These are phyloP conservation scores for Epinephelus fuscoguttatus DNA, from an alignment of 2,113 vertebrate species.

Conservation along the genomic window DNA sequence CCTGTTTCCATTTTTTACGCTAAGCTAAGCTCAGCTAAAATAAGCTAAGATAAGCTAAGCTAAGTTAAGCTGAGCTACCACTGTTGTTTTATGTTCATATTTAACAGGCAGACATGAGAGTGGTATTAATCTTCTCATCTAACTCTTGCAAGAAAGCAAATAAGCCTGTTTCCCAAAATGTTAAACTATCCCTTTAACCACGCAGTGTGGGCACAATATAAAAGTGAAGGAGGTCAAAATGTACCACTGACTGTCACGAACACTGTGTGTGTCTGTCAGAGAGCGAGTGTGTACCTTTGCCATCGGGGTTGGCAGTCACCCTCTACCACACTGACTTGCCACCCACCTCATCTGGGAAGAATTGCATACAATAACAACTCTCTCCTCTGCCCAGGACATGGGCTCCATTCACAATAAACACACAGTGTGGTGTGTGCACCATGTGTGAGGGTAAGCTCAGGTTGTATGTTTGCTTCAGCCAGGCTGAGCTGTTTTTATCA, in stretches of 20 bases:
- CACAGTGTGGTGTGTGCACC: conserved; percentile 25
- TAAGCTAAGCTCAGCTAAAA: not conserved
- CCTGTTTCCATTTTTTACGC: not conserved
- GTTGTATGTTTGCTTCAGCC: conserved; percentile 53
- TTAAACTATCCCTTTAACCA: not conserved
- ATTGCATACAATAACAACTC: conserved; percentile 76
- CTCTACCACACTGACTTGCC: conserved; percentile 49
- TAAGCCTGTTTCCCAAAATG: not conserved
- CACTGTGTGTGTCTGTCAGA: conserved; percentile 17
- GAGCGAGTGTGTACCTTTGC: not conserved
- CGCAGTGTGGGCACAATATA: no score
- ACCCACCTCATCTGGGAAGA: conserved; percentile 76
- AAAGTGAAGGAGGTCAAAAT: conserved; percentile 5
- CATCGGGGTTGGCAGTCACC: conserved; percentile 15
- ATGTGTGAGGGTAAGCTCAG: conserved; percentile 44
- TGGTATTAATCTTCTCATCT: not conserved
- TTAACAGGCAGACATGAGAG: not conserved
- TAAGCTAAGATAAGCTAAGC: not conserved
- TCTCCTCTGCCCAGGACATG: conserved; percentile 48
- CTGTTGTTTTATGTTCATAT: not conserved
- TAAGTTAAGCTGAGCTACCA: not conserved
- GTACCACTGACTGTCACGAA: not conserved
- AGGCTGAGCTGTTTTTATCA: conserved; percentile 24
- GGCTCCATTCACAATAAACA: conserved; percentile 76
- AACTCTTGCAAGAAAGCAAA: not conserved